Conservation (phyloP, 2,797 vertebrate genomes). For the Anomalospiza imberbis region DNA sequence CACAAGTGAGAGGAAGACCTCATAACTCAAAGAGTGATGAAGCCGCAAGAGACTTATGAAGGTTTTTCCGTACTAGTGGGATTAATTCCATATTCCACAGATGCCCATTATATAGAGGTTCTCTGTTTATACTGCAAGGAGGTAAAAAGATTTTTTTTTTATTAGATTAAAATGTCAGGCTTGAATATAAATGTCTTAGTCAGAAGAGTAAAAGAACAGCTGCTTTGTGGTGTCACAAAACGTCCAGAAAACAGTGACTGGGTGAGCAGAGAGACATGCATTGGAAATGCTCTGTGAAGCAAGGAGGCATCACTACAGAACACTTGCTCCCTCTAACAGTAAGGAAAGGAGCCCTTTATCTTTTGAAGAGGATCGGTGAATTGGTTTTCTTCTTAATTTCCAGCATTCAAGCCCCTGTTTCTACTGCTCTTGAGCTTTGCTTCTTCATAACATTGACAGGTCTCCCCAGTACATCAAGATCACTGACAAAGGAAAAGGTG, state of each 20-base stretch:
- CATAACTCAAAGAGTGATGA: constrained; percentile 74
- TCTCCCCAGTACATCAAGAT: neutral
- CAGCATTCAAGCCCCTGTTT: neutral
- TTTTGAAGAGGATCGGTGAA: neutral
- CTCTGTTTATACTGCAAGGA: constrained; percentile 69
- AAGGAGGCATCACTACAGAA: neutral
- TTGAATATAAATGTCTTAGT: constrained; percentile 68
- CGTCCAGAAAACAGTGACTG: constrained; percentile 28
- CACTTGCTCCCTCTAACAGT: neutral
- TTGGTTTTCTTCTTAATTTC: neutral
- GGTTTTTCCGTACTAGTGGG: constrained; percentile 70
- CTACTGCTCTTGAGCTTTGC: neutral
- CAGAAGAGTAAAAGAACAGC: constrained; percentile 67
- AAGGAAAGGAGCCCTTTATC: neutral
- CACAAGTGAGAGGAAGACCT: constrained; percentile 71
- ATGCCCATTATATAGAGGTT: constrained; percentile 72
- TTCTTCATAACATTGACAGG: neutral
- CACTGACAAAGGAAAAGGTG: neutral
- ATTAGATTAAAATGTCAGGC: constrained; percentile 72
- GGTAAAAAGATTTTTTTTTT: constrained; percentile 63
- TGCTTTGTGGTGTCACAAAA: constrained; percentile 69
- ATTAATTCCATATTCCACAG: constrained; percentile 74
- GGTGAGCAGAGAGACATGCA: neutral
- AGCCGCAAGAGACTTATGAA: constrained; percentile 73
- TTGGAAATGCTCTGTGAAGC: neutral